Conservation (phyloP, 1,140 invertebrate species). For the Procambarus virginalis region DNA sequence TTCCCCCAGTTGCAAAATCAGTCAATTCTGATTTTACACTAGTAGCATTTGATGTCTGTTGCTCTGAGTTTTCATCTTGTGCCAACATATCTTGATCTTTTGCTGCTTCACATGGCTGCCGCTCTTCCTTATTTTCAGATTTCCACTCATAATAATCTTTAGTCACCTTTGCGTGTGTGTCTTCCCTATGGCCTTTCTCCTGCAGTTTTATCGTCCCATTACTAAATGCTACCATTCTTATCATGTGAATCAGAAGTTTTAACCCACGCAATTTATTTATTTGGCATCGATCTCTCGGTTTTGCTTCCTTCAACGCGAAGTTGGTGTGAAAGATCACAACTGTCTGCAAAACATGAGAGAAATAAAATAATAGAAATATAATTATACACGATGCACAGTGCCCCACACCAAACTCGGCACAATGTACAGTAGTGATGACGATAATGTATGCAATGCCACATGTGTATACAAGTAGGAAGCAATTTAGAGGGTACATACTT, state of each 20-base stretch:
- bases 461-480: no score
- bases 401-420: no score
- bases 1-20: no score
- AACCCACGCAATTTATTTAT: background rate
- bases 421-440: no score
- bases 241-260: background rate
- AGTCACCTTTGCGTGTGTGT: background rate
- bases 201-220: background rate
- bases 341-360: background rate
- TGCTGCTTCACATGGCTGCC: background rate
- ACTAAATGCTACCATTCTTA: background rate
- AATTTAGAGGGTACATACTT: no score
- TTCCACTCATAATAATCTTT: background rate
- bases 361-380: no score
- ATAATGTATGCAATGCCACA: no score
- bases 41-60: background rate
- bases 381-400: no score
- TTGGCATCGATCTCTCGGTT: background rate
- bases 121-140: background rate
- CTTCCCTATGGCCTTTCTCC: background rate
- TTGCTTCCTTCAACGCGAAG: background rate
- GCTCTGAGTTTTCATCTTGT: no score
- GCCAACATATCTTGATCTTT: background rate
- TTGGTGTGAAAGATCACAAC: background rate
- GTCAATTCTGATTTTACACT: background rate